Percentiles rank a stretch among this genome's conserved stretches.
Evolutionary conservation across 1,140 invertebrate species (phyloP).

Genomic region (Hycleus cichorii): DNA sequence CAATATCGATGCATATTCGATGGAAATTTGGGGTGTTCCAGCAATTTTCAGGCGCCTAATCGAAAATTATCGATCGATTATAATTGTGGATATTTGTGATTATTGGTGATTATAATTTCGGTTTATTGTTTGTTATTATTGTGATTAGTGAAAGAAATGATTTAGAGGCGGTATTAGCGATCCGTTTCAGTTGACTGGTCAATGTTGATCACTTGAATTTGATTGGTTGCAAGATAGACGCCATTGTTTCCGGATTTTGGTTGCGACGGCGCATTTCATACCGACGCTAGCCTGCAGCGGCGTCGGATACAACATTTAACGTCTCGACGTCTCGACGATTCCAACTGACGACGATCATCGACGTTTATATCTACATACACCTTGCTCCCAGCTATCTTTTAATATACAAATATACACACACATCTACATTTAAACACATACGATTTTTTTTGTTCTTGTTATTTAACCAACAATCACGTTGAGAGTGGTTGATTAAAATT

Average conservation of each 20-base stretch:
- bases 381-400: conserved; percentile 16
- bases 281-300: conserved; percentile 28
- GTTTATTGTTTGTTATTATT: not conserved
- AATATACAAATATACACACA: too few relatives aligned
- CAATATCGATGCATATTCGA: not conserved
- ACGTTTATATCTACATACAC: too few relatives aligned
- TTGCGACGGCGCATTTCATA: conserved; percentile 33
- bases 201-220: conserved; percentile 26
- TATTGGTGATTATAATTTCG: not conserved
- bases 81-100: too few relatives aligned
- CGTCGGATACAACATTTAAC: conserved; percentile 27
- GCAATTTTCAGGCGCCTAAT: too few relatives aligned
- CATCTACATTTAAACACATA: too few relatives aligned
- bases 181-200: conserved; percentile 32
- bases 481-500: too few relatives aligned
- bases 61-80: too few relatives aligned
- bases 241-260: conserved; percentile 35
- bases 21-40: too few relatives aligned
- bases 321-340: conserved; percentile 29
- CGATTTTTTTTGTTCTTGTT: too few relatives aligned
- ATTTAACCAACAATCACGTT: too few relatives aligned
- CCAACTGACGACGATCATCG: conserved; percentile 3
- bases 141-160: not conserved
- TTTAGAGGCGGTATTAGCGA: conserved; percentile 21
- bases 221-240: conserved; percentile 34